Percentiles rank a stretch among this genome's conserved stretches.
These are phyloP conservation scores for Drosophila arizonae DNA, from an alignment of 1,140 invertebrate genomes.

Conservation along the genomic window DNA sequence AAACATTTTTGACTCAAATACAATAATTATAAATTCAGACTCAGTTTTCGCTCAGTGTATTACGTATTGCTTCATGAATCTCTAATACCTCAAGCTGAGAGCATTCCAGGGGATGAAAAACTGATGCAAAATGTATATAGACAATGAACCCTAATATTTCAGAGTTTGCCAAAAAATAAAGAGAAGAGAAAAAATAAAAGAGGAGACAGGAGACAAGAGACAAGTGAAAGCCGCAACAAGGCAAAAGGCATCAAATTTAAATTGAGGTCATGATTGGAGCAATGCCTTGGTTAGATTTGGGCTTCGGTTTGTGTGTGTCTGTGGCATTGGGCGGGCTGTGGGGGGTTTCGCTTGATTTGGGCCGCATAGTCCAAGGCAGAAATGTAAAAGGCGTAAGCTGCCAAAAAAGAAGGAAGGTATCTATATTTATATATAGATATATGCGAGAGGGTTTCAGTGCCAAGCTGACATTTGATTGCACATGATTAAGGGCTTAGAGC, in stretches of 20 bases:
- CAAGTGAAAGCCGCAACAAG: constrained; percentile 61
- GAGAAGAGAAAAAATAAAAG: constrained; percentile 9
- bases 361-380: constrained; percentile 40
- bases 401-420: constrained; percentile 29
- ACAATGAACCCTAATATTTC: constrained; percentile 76
- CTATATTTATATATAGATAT: constrained; percentile 37
- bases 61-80: background rate
- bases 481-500: constrained; percentile 73
- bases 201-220: constrained; percentile 24
- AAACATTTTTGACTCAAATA: no score
- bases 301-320: background rate
- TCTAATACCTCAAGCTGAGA: background rate
- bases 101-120: constrained; percentile 6
- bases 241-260: constrained; percentile 79
- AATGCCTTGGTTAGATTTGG: constrained; percentile 1
- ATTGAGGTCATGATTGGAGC: constrained; percentile 80
- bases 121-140: constrained; percentile 58
- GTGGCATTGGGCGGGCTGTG: constrained; percentile 15
- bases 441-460: constrained; percentile 15
- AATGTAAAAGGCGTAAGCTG: constrained; percentile 53
- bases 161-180: constrained; percentile 38
- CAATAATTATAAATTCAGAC: no score
- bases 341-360: background rate
- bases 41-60: background rate
- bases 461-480: constrained; percentile 53